Evolutionary conservation across 1,140 invertebrate genomes (phyloP).

Genomic region (Apis dorsata): DNA sequence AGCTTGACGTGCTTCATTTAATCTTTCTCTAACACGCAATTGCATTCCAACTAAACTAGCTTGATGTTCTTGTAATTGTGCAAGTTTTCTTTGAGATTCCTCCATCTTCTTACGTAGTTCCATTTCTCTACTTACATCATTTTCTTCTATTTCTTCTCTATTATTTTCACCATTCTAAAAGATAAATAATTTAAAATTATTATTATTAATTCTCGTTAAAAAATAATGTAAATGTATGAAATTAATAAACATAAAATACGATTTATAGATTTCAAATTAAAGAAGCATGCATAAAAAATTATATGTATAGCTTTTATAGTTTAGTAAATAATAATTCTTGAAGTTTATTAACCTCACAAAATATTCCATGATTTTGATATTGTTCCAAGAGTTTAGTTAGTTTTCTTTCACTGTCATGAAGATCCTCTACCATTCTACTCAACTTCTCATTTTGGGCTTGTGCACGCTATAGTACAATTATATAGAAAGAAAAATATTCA

Average conservation of each 20-base stretch:
- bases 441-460: conserved; percentile 76
- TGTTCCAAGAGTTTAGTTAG: conserved; percentile 75
- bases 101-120: conserved; percentile 74
- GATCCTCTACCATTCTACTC: conserved; percentile 77
- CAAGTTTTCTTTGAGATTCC: conserved; percentile 75
- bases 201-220: not conserved
- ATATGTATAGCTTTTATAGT: not conserved
- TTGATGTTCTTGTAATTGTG: conserved; percentile 75
- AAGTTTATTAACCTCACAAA: conserved; percentile 71
- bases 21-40: conserved; percentile 70
- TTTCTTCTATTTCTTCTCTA: conserved; percentile 62
- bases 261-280: not conserved
- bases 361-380: conserved; percentile 69
- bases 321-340: conserved; percentile 5
- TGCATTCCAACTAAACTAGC: conserved; percentile 74
- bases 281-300: conserved; percentile 17
- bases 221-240: not conserved
- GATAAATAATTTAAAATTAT: conserved; percentile 21
- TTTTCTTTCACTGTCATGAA: conserved; percentile 77
- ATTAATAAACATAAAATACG: not conserved
- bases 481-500: conserved; percentile 24
- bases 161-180: conserved; percentile 68
- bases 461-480: conserved; percentile 69
- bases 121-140: conserved; percentile 62
- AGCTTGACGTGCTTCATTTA: conserved; percentile 74